Percentiles rank a stretch among this genome's conserved stretches.
phyloP scores from a whole-genome alignment of 1,140 invertebrate species.

The Drosophila ercepeae region DNA sequence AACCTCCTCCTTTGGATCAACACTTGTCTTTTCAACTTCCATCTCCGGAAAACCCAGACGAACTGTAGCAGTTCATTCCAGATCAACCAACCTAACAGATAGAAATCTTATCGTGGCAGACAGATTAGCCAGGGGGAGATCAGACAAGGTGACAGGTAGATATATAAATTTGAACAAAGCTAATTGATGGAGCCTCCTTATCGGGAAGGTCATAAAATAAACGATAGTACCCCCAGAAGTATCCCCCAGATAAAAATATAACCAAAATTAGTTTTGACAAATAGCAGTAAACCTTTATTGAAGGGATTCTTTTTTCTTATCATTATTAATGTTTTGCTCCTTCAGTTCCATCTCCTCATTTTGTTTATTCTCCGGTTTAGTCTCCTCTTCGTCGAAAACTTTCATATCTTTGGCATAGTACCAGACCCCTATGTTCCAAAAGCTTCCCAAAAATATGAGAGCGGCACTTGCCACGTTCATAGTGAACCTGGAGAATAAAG shows the following conservation, averaged over 20 bases:
- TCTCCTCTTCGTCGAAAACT: constrained; percentile 88
- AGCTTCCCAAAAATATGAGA: constrained; percentile 86
- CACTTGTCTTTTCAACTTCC: neutral
- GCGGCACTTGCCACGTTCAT: constrained; percentile 87
- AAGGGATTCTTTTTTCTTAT: neutral
- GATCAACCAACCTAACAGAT: neutral
- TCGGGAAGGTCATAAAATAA: too few species aligned
- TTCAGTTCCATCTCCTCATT: constrained; percentile 21
- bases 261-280: neutral
- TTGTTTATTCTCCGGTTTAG: constrained; percentile 17
- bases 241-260: constrained; percentile 3
- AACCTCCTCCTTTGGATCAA: neutral
- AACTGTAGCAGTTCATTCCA: constrained; percentile 9
- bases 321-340: neutral
- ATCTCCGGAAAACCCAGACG: neutral
- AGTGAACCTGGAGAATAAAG: constrained; percentile 80
- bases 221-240: too few species aligned
- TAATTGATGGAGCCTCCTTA: constrained; percentile 34
- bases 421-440: constrained; percentile 88
- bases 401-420: constrained; percentile 87
- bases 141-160: constrained; percentile 11
- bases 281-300: neutral
- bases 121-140: constrained; percentile 34
- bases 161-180: constrained; percentile 5
- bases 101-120: constrained; percentile 16